Evolutionary conservation across 2,113 vertebrate species (phyloP).

Genomic region (Hyaena hyaena): DNA sequence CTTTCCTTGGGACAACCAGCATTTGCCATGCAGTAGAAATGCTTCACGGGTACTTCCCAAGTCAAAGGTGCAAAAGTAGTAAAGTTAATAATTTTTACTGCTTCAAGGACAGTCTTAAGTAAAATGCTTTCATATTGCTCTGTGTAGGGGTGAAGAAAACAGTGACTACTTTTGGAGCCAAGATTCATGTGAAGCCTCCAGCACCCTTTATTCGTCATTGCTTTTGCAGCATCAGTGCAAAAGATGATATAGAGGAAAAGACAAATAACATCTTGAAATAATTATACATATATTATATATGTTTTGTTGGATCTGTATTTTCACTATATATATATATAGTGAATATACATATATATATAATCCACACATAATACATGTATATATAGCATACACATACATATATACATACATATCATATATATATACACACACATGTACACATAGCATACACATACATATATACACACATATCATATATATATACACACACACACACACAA

Average conservation of each 20-base stretch:
- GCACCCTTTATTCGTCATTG: neutral
- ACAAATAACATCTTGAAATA: neutral
- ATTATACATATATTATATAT: neutral
- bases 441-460: no score
- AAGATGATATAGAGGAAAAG: neutral
- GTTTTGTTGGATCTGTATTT: neutral
- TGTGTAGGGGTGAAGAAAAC: neutral
- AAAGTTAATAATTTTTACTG: neutral
- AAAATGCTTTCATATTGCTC: neutral
- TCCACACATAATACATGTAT: no score
- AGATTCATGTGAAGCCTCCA: neutral
- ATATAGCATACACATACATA: neutral
- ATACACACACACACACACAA: no score
- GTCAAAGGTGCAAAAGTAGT: neutral
- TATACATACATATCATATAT: no score
- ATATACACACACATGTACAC: neutral
- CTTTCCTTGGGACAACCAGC: neutral
- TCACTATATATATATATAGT: no score
- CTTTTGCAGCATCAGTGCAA: neutral
- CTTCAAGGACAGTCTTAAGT: neutral
- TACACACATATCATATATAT: no score
- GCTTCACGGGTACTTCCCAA: neutral
- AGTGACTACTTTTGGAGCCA: neutral
- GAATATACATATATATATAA: no score
- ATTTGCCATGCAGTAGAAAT: neutral